Evolutionary conservation across 2,888 invertebrate genomes (phyloP), one percentile per base, ranked within the genome.

Genomic region (Sericinus montela): DNA sequence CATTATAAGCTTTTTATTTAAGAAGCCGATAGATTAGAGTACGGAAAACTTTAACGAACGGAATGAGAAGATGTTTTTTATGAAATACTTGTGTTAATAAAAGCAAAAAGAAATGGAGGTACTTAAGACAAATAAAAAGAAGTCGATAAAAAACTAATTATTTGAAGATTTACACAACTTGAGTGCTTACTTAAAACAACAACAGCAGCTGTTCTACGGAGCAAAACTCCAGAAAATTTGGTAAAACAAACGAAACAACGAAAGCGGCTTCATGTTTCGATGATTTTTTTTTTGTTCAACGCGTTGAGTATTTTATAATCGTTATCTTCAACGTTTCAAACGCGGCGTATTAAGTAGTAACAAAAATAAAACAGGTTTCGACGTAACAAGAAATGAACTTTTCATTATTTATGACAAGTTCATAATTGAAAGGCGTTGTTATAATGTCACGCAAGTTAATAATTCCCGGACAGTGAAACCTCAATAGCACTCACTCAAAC

Each of bases 261-360:
- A 62, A 62, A 69, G 67, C 75, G 77, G 67, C 75, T 78, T 76
- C 72, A 72, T 68, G 72, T 75, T 75, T 69, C 67, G 65, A 61
- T 67, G 66, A 67, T 56, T 53, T 78, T 56, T 53, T 48, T 54
- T 60, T 67, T 72, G 69, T 74, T 68, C 72, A 75, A 78, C 77
- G 76, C 72, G 74, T 32, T 32, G 6, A 7, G 7, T 11, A 32
- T 10, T 11, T n/a, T 6, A 6, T 11, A 11, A 32, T 32, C 9
- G n/a, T 32, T n/a, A 11, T 32, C 32, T 32, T 11, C 11, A n/a
- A 32, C 7, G 5, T 11, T 5, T 7, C 11, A 30, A 11, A 25
- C 7, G 8, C 7, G 7, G 25, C 7, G 7, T 7, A 5, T 1
- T 25, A 7, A 8, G 25, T 25, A 25, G 25, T 25, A 7, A 25